phyloP scores from a whole-genome alignment of 2,888 invertebrate genomes.

The Desoria tigrina region DNA sequence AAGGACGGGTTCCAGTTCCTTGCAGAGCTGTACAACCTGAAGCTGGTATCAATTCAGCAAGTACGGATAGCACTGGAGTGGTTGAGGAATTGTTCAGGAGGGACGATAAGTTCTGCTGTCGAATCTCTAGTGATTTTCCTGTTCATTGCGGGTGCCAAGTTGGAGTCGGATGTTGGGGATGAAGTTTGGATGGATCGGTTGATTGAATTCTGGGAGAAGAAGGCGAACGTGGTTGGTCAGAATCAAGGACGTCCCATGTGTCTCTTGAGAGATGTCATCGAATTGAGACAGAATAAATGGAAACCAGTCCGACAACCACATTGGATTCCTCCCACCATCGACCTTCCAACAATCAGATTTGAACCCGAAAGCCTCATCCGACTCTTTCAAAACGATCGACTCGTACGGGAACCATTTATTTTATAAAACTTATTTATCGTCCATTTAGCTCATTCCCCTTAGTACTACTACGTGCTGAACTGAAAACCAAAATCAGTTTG shows the following conservation, averaged over 20 bases:
- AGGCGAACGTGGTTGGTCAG: constrained; percentile 31
- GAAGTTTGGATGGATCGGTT: constrained; percentile 37
- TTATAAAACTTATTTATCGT: background rate
- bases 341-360: constrained; percentile 37
- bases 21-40: constrained; percentile 48
- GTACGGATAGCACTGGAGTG: constrained; percentile 29
- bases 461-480: background rate
- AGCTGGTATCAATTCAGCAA: constrained; percentile 37
- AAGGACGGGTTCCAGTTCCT: constrained; percentile 42
- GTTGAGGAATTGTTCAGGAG: constrained; percentile 25
- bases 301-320: constrained; percentile 37
- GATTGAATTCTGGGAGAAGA: constrained; percentile 36
- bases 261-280: constrained; percentile 37
- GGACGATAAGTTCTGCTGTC: constrained; percentile 25
- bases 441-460: constrained; percentile 2
- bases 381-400: constrained; percentile 31
- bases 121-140: constrained; percentile 41
- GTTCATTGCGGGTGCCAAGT: constrained; percentile 37
- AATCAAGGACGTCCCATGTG: constrained; percentile 42
- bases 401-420: constrained; percentile 14
- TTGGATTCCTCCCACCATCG: constrained; percentile 41
- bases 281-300: constrained; percentile 40
- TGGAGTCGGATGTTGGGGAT: constrained; percentile 30
- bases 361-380: constrained; percentile 40
- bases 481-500: background rate